phyloP scores from a whole-genome alignment of 2,888 invertebrate genomes.

The Galerucella calmariensis region DNA sequence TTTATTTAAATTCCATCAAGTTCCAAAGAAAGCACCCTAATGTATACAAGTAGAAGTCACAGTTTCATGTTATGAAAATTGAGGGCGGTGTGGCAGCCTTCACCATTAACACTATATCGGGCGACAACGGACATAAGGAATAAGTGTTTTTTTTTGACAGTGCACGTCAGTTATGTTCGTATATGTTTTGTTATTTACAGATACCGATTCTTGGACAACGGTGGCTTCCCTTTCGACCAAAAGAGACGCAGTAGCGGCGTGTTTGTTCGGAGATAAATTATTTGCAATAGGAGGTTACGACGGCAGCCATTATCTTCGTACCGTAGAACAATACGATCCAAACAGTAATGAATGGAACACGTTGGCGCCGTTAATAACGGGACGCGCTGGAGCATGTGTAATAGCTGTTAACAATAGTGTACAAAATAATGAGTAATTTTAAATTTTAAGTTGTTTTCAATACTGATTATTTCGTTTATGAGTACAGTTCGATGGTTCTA shows the following conservation, averaged over 20 bases:
- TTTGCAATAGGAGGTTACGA: conserved; percentile 92
- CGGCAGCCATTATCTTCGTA: conserved; percentile 86
- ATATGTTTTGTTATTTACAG: conserved; percentile 62
- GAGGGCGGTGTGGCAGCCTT: too few relatives aligned
- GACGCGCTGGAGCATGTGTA: conserved; percentile 90
- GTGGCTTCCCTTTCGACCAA: conserved; percentile 86
- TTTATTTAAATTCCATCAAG: too few relatives aligned
- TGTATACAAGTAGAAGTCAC: too few relatives aligned
- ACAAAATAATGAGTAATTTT: conserved; percentile 37
- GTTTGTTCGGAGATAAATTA: conserved; percentile 83
- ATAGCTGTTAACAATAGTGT: conserved; percentile 68
- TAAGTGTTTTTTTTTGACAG: too few relatives aligned
- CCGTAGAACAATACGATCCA: conserved; percentile 91
- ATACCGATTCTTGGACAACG: conserved; percentile 87
- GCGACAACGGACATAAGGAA: too few relatives aligned
- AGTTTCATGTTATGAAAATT: too few relatives aligned
- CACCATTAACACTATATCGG: too few relatives aligned
- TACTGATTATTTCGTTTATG: not conserved
- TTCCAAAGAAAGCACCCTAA: too few relatives aligned
- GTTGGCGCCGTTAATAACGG: conserved; percentile 82
- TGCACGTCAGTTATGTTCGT: too few relatives aligned
- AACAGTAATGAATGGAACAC: conserved; percentile 82
- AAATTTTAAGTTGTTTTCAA: conserved; percentile 4
- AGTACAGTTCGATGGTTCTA: not conserved
- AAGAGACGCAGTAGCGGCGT: conserved; percentile 89